Base-by-base conservation (phyloP, 2,113 vertebrate species). In the Leptodactylus fuscus region DNA sequence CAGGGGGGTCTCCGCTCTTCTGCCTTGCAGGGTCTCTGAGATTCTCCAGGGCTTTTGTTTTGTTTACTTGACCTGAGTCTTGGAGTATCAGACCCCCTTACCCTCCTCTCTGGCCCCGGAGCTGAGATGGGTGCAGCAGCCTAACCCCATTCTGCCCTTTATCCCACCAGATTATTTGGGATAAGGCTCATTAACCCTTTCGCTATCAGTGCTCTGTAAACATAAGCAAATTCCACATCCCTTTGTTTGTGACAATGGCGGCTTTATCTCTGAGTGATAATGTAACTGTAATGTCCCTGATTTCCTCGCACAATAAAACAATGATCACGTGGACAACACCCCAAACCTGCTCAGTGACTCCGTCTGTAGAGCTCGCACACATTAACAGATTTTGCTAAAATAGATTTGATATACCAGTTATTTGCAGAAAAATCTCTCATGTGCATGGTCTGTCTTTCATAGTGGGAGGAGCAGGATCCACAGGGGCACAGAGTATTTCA, bases 41-140 rank as follows among this genome's bases (percentile, higher is more conserved):
- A 81, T 32, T 48, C 4, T 81, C 10, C 53, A 44, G n/a, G 41
- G 24, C 27, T 67, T 67, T 81, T 29, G 58, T 69, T 69, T 34
- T 34, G 44, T 81, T 81, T 67, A 81, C 80, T 82, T 82, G 81
- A 82, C 81, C 32, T 24, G 18, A 53, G 81, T 11, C 36, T 81
- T 81, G 46, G 48, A 82, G 58, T 38, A 41, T 55, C 74, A 36
- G 70, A 83, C 60, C 81, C 22, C n/a, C 70, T 83, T 83, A 74
- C 81, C 38, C 38, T 22, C 18, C 24, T 32, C 29, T 41, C 13
- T 16, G 55, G 34, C 81, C 70, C 81, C 34, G 15, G 49, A 58
- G 51, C 70, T 27, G n/a, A 32, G 4, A 60, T 60, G 32, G 36
- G 18, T 83, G 51, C n/a, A 22, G 34, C 49, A 27, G n/a, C n/a